Percentiles rank a stretch among this genome's conserved stretches.
Evolutionary conservation across 2,797 vertebrate genomes (phyloP).

Genomic region (Mormyrops boulengeri): DNA sequence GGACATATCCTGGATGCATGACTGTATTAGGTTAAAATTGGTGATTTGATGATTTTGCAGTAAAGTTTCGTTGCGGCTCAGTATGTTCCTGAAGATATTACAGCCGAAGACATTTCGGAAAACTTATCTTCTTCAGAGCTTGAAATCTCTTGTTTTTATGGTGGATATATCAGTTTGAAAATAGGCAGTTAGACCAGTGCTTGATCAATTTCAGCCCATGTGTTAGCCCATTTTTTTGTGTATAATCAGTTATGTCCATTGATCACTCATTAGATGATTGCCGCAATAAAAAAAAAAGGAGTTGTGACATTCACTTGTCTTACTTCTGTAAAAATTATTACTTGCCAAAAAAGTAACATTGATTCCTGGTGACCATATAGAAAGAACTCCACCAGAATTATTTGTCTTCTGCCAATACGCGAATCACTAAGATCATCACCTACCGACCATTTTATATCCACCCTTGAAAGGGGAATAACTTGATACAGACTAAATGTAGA

Average conservation of each 20-base stretch:
- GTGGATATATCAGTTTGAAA: neutral
- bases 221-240: neutral
- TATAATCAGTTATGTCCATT: neutral
- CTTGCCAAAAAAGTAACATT: neutral
- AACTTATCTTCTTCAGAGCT: neutral
- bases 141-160: neutral
- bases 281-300: too few relatives aligned
- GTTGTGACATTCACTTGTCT: neutral
- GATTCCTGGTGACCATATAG: neutral
- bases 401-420: neutral
- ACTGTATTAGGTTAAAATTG: neutral
- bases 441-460: neutral
- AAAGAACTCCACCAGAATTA: too few relatives aligned
- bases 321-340: neutral
- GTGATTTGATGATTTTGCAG: neutral
- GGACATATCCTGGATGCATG: neutral
- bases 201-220: slow-evolving; percentile 6
- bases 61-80: neutral
- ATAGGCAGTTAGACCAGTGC: neutral
- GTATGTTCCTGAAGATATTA: neutral
- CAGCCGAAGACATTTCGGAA: neutral
- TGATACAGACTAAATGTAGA: neutral
- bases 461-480: neutral
- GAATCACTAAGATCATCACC: neutral
- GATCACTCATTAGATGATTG: neutral